A percentile compares a stretch with the other conserved stretches of the same genome.
Evolutionary conservation across 1,140 invertebrate species (phyloP).

Genomic region (Apocrypta bakeri): DNA sequence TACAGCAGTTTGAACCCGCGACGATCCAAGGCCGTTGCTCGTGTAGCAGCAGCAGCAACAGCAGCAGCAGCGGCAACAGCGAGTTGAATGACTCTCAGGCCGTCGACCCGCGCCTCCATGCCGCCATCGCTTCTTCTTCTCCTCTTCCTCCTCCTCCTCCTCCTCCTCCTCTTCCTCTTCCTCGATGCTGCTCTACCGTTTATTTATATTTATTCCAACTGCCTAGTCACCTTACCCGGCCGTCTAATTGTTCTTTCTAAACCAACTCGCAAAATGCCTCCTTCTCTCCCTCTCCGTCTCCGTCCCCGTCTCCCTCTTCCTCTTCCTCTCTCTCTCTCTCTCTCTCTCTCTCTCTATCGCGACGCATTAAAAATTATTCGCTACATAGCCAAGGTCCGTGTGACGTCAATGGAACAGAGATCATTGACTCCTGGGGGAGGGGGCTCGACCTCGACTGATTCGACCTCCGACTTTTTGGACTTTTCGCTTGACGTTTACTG

Average conservation of each 20-base stretch:
- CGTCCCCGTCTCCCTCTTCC: not conserved
- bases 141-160: not conserved
- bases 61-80: slow-evolving; percentile 11
- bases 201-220: slow-evolving; percentile 3
- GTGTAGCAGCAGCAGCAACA: not conserved
- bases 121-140: slow-evolving; percentile 1
- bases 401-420: slow-evolving; percentile 65
- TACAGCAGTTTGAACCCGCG: not conserved
- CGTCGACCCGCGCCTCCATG: slow-evolving; percentile 60
- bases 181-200: not conserved
- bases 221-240: not conserved
- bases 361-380: not conserved
- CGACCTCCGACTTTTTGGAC: not conserved
- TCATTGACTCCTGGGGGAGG: slow-evolving; percentile 66
- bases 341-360: not conserved
- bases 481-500: not conserved
- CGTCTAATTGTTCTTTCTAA: not conserved
- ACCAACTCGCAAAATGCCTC: not conserved
- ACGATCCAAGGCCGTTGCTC: slow-evolving; percentile 48
- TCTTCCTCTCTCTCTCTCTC: not conserved
- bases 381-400: slow-evolving; percentile 67
- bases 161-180: not conserved
- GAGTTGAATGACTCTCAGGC: slow-evolving; percentile 69
- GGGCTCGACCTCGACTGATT: slow-evolving; percentile 66
- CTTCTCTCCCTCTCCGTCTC: not conserved